Conservation (phyloP, 2,113 vertebrate genomes). For the Canis aureus region DNA sequence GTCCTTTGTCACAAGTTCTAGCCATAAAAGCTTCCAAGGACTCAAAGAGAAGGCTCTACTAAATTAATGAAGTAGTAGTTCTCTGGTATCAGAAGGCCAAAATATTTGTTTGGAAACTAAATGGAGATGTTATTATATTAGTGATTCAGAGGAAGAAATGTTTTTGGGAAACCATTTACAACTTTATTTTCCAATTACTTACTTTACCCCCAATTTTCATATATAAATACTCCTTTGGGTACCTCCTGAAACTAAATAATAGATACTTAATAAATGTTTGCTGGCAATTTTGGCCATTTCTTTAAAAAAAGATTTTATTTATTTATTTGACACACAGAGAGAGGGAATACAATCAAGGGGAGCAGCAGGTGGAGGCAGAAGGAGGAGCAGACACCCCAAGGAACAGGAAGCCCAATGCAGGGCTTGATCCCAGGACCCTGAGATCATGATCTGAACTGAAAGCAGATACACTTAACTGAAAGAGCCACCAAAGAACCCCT, state of each 20-base stretch:
- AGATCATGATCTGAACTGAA: no score
- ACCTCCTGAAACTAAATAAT: neutral
- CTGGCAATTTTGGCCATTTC: neutral
- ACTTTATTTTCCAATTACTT: conserved; percentile 8
- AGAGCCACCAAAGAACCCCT: no score
- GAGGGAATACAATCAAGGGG: no score
- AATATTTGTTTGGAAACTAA: neutral
- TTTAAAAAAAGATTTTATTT: neutral
- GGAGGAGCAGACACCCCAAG: no score
- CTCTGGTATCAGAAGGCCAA: neutral
- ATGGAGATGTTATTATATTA: neutral
- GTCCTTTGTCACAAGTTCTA: neutral
- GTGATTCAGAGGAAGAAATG: neutral
- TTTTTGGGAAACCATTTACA: neutral
- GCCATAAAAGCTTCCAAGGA: neutral
- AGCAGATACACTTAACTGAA: no score
- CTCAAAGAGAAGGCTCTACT: neutral
- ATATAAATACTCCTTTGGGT: neutral
- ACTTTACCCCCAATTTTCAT: neutral
- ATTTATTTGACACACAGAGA: no score
- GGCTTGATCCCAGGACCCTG: no score
- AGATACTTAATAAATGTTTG: neutral
- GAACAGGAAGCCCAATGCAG: no score
- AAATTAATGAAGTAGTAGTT: neutral
- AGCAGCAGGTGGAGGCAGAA: no score